Evolutionary conservation across 1,140 invertebrate species (phyloP).

Genomic region (Brachionus paranguensis): DNA sequence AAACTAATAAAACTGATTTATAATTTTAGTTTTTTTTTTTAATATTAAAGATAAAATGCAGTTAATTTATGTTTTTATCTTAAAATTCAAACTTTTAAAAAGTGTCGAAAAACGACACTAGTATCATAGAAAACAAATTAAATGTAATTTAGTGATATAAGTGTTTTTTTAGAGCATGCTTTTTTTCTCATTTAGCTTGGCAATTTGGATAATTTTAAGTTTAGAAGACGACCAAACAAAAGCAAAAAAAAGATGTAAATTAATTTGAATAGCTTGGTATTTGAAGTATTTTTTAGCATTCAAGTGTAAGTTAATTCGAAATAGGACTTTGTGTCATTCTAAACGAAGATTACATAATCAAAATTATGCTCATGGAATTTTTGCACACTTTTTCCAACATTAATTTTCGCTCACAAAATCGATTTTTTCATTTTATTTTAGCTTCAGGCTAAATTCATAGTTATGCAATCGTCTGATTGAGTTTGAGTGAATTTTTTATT

Average conservation of each 20-base stretch:
- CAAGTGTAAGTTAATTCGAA: background rate
- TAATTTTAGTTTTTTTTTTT: background rate
- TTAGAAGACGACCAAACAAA: background rate
- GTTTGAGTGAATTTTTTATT: background rate
- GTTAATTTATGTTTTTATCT: background rate
- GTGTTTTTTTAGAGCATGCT: background rate
- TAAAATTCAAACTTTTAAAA: background rate
- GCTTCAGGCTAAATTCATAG: background rate
- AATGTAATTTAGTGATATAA: background rate
- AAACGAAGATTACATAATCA: background rate
- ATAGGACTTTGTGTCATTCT: background rate
- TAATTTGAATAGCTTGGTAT: background rate
- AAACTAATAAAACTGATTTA: background rate
- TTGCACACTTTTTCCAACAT: background rate
- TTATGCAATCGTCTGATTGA: constrained; percentile 12
- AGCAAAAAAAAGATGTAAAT: background rate
- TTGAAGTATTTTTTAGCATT: background rate
- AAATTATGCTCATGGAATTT: background rate
- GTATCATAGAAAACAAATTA: background rate
- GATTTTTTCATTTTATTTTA: background rate
- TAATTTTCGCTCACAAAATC: background rate
- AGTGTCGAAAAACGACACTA: background rate
- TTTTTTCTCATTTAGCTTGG: background rate
- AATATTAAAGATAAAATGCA: background rate
- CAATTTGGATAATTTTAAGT: background rate